A percentile compares a stretch with the other conserved stretches of the same genome.
These are phyloP conservation scores for Odontesthes bonariensis DNA, from an alignment of 2,113 vertebrate species.

Conservation along the genomic window DNA sequence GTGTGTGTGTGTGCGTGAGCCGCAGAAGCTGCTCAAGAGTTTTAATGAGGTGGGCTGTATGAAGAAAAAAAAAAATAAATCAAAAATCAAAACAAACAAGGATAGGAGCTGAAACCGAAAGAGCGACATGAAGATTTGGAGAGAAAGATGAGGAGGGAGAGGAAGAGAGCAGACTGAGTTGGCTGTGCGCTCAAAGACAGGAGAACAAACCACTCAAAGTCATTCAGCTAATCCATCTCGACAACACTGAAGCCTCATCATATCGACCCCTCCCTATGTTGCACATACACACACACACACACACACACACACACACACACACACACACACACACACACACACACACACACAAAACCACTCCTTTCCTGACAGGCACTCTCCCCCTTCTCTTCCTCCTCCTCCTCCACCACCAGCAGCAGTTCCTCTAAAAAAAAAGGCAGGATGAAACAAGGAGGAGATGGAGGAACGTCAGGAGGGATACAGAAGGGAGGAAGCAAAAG, in stretches of 20 bases:
- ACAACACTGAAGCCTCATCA: conserved; percentile 79
- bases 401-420: not conserved
- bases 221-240: conserved; percentile 79
- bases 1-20: not conserved
- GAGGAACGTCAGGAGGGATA: conserved; percentile 61
- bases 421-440: conserved; percentile 47
- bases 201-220: conserved; percentile 80
- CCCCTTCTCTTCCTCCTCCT: not conserved
- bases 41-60: conserved; percentile 54
- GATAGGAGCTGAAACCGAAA: conserved; percentile 48
- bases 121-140: conserved; percentile 44
- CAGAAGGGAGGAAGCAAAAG: conserved; percentile 21
- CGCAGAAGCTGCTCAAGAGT: conserved; percentile 30
- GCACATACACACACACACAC: conserved; percentile 50
- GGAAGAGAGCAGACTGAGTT: conserved; percentile 57
- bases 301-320: conserved; percentile 5
- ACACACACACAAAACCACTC: conserved; percentile 32
- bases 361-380: conserved; percentile 52
- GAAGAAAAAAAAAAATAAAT: not conserved
- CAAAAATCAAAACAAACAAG: conserved; percentile 13
- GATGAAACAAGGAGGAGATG: conserved; percentile 56
- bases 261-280: conserved; percentile 73
- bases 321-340: conserved; percentile 39
- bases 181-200: conserved; percentile 76
- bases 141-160: conserved; percentile 16